These are phyloP conservation scores for Tribolium castaneum DNA, from an alignment of 1,140 invertebrate genomes.

Conservation along the genomic window DNA sequence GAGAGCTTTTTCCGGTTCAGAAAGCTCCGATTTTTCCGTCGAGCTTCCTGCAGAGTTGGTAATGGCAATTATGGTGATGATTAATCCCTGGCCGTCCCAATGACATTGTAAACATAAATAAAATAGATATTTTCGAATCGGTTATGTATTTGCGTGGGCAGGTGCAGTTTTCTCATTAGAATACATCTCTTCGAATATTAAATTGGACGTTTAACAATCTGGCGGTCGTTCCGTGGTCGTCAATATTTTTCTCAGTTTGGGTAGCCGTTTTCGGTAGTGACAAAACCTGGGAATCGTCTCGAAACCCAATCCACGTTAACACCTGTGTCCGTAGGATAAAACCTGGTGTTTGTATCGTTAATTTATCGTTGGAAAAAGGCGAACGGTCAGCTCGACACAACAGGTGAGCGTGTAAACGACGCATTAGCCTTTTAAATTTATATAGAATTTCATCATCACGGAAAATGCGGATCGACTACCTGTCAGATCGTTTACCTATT, in stretches of 20 bases:
- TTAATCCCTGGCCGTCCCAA: too few relatives aligned
- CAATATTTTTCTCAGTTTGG: neutral
- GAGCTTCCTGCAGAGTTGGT: too few relatives aligned
- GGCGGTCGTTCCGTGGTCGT: neutral
- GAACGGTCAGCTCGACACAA: constrained; percentile 35
- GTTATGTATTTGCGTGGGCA: neutral
- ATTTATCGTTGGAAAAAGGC: constrained; percentile 16
- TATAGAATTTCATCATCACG: constrained; percentile 45
- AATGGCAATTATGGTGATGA: too few relatives aligned
- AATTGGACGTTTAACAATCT: neutral
- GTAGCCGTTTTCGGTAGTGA: constrained; percentile 24
- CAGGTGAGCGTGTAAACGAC: constrained; percentile 44
- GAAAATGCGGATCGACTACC: constrained; percentile 45
- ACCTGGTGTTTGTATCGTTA: constrained; percentile 1
- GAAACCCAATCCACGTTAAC: constrained; percentile 18
- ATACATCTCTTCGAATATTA: neutral
- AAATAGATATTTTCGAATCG: neutral
- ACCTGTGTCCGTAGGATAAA: constrained; percentile 3
- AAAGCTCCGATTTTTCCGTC: too few relatives aligned
- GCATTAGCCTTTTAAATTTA: constrained; percentile 45
- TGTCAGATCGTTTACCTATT: constrained; percentile 40
- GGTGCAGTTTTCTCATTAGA: neutral
- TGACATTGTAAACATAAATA: too few relatives aligned
- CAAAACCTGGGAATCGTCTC: neutral
- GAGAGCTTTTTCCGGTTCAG: too few relatives aligned